Evolutionary conservation across 2,888 invertebrate species (phyloP), one percentile per base, ranked within the genome.

Genomic region (Lochmaea crataegi): DNA sequence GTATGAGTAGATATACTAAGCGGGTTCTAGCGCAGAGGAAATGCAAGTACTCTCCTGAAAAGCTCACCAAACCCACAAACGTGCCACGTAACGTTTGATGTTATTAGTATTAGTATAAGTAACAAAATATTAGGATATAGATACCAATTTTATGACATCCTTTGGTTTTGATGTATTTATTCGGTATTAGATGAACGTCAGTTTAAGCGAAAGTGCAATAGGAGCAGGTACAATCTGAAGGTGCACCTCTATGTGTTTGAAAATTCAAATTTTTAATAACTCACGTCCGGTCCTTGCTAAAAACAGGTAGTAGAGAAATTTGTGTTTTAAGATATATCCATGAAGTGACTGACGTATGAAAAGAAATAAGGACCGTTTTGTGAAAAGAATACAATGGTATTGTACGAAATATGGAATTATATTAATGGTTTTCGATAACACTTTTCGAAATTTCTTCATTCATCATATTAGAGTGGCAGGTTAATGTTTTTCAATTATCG

Each of bases 261-360:
- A 57, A 75, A 73, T 75, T 71, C 73, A 73, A 75, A 69, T 73
- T 75, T 72, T 69, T 68, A 75, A 75, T 71, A 75, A 68, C 60
- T 16, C 32, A 75, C 71, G 65, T 75, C 69, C 72, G 72, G 70
- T 53, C 64, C 65, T 66, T 26, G 74, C 74, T 72, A 67, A 77
- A 77, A 78, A 78, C 79, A 79, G 79, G 79, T 79, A 80, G 78
- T 76, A 60, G 72, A 74, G 61, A 71, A 74, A 76, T 76, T 76
- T 74, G 63, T 73, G 73, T 76, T 76, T 77, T 71, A 68, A 74
- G 60, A 65, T 57, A 64, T 45, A 64, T 45, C 53, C 68, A 74
- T 73, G 61, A 16, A 10, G 65, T 82, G 82, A 82, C 78, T 82
- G 82, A 81, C 80, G 74, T 76, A 60, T 80, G 76, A 80, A 81